Conservation (phyloP, 2,113 vertebrate genomes). For the Poeciliopsis occidentalis region DNA sequence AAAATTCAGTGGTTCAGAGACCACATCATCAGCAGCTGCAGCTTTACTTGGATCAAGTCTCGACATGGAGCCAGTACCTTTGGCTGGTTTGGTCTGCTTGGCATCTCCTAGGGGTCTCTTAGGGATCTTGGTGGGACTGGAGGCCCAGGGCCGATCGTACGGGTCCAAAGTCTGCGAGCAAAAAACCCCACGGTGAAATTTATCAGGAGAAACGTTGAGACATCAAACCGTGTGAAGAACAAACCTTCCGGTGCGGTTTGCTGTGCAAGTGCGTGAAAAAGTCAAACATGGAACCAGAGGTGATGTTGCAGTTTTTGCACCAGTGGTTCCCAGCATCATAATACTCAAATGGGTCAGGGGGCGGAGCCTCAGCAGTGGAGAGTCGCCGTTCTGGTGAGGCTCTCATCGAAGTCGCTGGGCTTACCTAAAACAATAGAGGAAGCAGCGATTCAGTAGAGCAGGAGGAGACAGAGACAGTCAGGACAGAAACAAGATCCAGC, state of each 20-base stretch:
- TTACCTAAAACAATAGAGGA: slow-evolving; percentile 55
- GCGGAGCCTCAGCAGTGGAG: slow-evolving; percentile 58
- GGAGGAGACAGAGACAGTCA: neutral
- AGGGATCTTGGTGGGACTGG: slow-evolving; percentile 76
- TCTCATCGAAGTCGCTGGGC: slow-evolving; percentile 4
- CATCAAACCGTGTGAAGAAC: slow-evolving; percentile 43
- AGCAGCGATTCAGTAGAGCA: slow-evolving; percentile 31
- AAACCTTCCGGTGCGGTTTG: slow-evolving; percentile 94
- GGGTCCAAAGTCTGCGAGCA: slow-evolving; percentile 90
- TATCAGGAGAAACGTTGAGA: neutral
- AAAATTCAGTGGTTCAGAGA: slow-evolving; percentile 49
- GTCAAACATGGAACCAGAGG: slow-evolving; percentile 94
- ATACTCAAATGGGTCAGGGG: slow-evolving; percentile 88
- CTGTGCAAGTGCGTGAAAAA: slow-evolving; percentile 97
- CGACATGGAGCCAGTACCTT: slow-evolving; percentile 81
- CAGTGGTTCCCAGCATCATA: slow-evolving; percentile 97
- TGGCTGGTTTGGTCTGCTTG: slow-evolving; percentile 90
- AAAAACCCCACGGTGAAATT: neutral
- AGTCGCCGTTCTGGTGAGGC: slow-evolving; percentile 72
- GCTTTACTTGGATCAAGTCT: too few relatives aligned
- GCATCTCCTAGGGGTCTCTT: slow-evolving; percentile 79
- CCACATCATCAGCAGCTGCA: neutral
- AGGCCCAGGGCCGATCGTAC: slow-evolving; percentile 94
- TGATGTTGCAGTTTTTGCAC: slow-evolving; percentile 95
- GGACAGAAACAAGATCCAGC: neutral